Conservation (phyloP, 2,888 invertebrate genomes). For the Xylocampa areola region DNA sequence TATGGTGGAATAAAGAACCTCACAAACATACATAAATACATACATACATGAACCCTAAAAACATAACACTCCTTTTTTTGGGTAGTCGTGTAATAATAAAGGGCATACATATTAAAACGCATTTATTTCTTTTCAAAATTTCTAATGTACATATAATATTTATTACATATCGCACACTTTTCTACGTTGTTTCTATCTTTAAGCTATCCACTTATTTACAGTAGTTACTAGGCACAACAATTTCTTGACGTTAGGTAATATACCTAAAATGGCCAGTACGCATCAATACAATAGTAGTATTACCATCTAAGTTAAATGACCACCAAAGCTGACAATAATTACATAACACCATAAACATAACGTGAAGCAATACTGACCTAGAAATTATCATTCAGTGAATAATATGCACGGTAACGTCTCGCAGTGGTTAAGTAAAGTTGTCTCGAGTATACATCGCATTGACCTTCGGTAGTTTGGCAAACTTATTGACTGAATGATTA, state of each 20-base stretch:
- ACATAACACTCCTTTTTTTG: too few species aligned
- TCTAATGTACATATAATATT: too few species aligned
- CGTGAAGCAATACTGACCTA: conserved; percentile 75
- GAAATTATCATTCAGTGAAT: conserved; percentile 80
- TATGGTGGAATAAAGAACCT: too few species aligned
- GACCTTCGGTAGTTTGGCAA: conserved; percentile 88
- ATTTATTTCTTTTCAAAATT: too few species aligned
- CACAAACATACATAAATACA: too few species aligned
- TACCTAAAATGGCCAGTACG: conserved; percentile 14
- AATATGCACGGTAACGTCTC: conserved; percentile 74
- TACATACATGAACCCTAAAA: too few species aligned
- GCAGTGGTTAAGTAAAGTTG: conserved; percentile 80
- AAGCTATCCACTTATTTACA: conserved; percentile 11
- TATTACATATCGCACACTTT: too few species aligned
- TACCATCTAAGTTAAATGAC: conserved; percentile 50
- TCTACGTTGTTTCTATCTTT: neutral
- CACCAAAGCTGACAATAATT: conserved; percentile 56
- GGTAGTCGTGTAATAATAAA: too few species aligned
- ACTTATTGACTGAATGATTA: conserved; percentile 86
- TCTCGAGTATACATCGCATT: conserved; percentile 81
- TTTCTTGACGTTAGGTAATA: conserved; percentile 28
- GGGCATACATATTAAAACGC: too few species aligned
- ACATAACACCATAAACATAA: conserved; percentile 69
- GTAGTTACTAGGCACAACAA: conserved; percentile 8
- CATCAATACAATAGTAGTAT: conserved; percentile 42